These are phyloP conservation scores for Uloborus plumipes DNA, from an alignment of 2,888 invertebrate genomes.

Conservation along the genomic window DNA sequence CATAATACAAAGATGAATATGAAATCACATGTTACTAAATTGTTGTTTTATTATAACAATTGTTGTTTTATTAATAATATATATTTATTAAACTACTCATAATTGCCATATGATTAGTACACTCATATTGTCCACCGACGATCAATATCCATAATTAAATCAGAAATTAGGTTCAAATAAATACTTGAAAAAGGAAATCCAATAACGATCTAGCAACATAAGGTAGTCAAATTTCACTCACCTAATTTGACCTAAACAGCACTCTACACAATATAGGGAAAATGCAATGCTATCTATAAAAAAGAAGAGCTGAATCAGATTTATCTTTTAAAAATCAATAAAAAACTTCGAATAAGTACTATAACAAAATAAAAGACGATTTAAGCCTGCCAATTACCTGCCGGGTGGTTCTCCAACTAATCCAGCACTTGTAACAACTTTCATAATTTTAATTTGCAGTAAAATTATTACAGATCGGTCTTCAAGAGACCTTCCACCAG, in stretches of 20 bases:
- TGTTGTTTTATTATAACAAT: too few relatives aligned
- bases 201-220: too few relatives aligned
- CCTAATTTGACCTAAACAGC: not conserved
- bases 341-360: not conserved
- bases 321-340: not conserved
- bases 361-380: not conserved
- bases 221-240: not conserved
- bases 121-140: too few relatives aligned
- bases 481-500: slow-evolving; percentile 1
- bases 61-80: too few relatives aligned
- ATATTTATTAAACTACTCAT: too few relatives aligned
- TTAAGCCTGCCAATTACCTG: slow-evolving; percentile 24
- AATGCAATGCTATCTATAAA: not conserved
- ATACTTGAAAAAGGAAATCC: too few relatives aligned
- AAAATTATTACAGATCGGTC: not conserved
- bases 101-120: too few relatives aligned
- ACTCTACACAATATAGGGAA: not conserved
- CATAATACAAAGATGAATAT: too few relatives aligned
- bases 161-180: too few relatives aligned
- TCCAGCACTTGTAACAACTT: slow-evolving; percentile 60
- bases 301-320: not conserved
- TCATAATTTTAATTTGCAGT: slow-evolving; percentile 50
- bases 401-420: slow-evolving; percentile 63
- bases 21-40: too few relatives aligned
- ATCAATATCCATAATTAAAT: too few relatives aligned